Evolutionary conservation across 2,888 invertebrate species (phyloP).

Genomic region (Cetonia aurata): DNA sequence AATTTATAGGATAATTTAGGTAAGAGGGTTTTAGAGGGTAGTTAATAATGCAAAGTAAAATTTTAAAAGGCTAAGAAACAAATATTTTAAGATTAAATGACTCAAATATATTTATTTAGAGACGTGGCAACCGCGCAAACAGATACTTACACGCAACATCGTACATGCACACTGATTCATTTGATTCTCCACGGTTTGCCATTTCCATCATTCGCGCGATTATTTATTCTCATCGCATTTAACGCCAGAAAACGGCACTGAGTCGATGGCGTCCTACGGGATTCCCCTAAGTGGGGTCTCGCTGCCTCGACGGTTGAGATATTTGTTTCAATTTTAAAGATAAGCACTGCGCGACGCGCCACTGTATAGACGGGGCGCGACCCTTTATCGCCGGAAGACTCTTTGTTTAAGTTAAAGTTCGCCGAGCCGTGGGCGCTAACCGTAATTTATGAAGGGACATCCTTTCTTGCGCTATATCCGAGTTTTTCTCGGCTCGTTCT

Average conservation of each 20-base stretch:
- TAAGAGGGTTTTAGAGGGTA: too few relatives aligned
- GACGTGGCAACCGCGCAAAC: too few relatives aligned
- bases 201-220: too few relatives aligned
- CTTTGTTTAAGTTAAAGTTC: constrained; percentile 18
- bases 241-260: background rate
- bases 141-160: too few relatives aligned
- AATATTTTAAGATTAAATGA: too few relatives aligned
- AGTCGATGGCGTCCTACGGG: background rate
- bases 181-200: too few relatives aligned
- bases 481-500: background rate
- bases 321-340: background rate
- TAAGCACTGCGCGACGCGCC: background rate
- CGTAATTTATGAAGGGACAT: constrained; percentile 8
- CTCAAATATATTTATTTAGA: too few relatives aligned
- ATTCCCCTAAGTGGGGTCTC: background rate
- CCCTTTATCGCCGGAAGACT: background rate
- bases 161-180: too few relatives aligned
- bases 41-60: too few relatives aligned
- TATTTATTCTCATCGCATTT: background rate
- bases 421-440: background rate
- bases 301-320: background rate
- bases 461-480: constrained; percentile 2
- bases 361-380: background rate
- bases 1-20: too few relatives aligned
- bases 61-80: too few relatives aligned